A percentile compares a stretch with the other conserved stretches of the same genome.
Conservation (phyloP, 2,797 vertebrate species). For the Myioborus melanocephalus region DNA sequence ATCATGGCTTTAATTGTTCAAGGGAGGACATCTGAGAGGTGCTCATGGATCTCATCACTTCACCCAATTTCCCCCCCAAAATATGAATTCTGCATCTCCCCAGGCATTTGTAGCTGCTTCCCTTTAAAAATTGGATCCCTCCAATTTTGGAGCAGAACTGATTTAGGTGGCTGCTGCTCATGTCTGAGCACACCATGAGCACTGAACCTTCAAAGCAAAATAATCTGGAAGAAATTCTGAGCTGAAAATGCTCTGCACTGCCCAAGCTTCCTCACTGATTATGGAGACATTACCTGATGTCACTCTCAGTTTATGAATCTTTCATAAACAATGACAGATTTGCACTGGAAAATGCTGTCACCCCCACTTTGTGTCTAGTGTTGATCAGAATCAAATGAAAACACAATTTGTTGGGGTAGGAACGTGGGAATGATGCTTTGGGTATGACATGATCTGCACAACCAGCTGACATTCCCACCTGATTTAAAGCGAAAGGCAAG, state of each 20-base stretch:
- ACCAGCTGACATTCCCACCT: not conserved
- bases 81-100: not conserved
- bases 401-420: not conserved
- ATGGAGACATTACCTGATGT: not conserved
- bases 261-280: not conserved
- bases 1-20: not conserved
- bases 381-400: not conserved
- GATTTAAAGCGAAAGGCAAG: not conserved
- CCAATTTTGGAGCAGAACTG: not conserved
- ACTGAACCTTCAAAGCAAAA: not conserved
- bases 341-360: not conserved
- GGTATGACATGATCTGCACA: not conserved
- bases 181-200: not conserved
- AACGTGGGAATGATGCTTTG: not conserved
- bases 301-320: not conserved
- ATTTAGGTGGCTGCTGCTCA: rapidly evolving
- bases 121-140: not conserved
- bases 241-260: not conserved
- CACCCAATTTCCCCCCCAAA: not conserved
- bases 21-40: not conserved
- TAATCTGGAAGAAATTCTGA: not conserved
- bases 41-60: rapidly evolving
- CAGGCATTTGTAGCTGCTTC: rapidly evolving
- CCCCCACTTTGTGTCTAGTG: not conserved
- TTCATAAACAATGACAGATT: constrained; percentile 13